phyloP scores from a whole-genome alignment of 2,797 vertebrate species.

The Sciaenops ocellatus region DNA sequence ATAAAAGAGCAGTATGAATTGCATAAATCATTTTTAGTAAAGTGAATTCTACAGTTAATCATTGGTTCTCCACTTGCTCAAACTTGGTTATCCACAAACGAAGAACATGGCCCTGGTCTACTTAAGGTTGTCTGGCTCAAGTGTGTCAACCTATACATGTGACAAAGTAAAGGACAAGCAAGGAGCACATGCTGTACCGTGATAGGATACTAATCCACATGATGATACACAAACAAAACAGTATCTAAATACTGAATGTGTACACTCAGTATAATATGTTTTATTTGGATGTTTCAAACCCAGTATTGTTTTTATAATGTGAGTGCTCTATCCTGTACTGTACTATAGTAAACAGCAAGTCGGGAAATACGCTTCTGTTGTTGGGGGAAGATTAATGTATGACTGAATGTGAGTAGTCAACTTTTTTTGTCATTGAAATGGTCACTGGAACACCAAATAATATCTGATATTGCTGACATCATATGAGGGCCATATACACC shows the following conservation, averaged over 20 bases:
- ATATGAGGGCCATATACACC: conserved; percentile 34
- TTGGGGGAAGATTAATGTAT: not conserved
- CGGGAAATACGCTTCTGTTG: not conserved
- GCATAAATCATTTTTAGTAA: too few species aligned
- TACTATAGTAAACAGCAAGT: not conserved
- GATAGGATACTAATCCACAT: not conserved
- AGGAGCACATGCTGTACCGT: too few species aligned
- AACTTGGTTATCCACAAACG: too few species aligned
- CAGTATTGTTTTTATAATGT: not conserved
- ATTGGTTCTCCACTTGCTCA: too few species aligned
- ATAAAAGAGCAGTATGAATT: too few species aligned
- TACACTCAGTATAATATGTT: not conserved
- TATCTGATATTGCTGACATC: conserved; percentile 9
- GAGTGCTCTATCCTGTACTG: too few species aligned
- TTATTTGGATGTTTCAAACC: not conserved
- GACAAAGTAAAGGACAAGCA: too few species aligned
- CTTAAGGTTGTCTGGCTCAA: too few species aligned
- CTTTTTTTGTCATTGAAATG: conserved; percentile 2
- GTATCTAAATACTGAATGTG: not conserved
- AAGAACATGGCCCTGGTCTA: too few species aligned
- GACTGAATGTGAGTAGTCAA: not conserved
- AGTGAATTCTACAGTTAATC: too few species aligned
- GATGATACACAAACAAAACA: not conserved
- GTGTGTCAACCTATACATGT: too few species aligned
- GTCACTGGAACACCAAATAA: not conserved